Percentiles rank a stretch among this genome's conserved stretches.
These are phyloP conservation scores for Acanthacorydalis orientalis DNA, from an alignment of 2,888 invertebrate species.

Conservation along the genomic window DNA sequence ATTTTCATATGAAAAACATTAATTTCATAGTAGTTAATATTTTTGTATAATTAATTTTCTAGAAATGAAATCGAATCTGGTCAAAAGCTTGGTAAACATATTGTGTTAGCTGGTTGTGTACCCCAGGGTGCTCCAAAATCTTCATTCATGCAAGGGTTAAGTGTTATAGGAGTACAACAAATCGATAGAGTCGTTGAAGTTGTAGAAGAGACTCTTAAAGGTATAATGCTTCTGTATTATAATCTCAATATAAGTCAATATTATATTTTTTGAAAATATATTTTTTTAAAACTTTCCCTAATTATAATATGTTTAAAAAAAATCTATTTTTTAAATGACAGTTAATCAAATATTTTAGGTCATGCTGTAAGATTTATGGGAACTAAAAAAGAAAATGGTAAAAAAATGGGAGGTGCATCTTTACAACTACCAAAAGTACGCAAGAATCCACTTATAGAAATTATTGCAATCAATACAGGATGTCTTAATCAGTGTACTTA, in stretches of 20 bases:
- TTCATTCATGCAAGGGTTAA: constrained; percentile 54
- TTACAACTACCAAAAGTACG: constrained; percentile 84
- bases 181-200: constrained; percentile 95
- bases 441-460: constrained; percentile 91
- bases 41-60: neutral
- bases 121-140: constrained; percentile 82
- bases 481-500: constrained; percentile 98
- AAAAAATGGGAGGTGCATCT: constrained; percentile 74
- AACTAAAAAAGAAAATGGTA: constrained; percentile 63
- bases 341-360: constrained; percentile 24
- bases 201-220: constrained; percentile 94
- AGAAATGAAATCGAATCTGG: constrained; percentile 75
- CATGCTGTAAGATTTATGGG: constrained; percentile 61
- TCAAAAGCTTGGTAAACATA: constrained; percentile 52
- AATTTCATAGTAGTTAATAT: too few species aligned
- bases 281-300: neutral
- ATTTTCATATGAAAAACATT: too few species aligned
- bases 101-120: constrained; percentile 96
- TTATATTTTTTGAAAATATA: neutral
- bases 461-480: constrained; percentile 90
- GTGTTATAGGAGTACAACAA: constrained; percentile 95
- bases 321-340: neutral
- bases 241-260: neutral
- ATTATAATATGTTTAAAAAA: neutral
- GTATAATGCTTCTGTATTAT: constrained; percentile 25